Base-by-base conservation (phyloP, 2,113 vertebrate species). In the Cryptomyrus ogoouensis region DNA sequence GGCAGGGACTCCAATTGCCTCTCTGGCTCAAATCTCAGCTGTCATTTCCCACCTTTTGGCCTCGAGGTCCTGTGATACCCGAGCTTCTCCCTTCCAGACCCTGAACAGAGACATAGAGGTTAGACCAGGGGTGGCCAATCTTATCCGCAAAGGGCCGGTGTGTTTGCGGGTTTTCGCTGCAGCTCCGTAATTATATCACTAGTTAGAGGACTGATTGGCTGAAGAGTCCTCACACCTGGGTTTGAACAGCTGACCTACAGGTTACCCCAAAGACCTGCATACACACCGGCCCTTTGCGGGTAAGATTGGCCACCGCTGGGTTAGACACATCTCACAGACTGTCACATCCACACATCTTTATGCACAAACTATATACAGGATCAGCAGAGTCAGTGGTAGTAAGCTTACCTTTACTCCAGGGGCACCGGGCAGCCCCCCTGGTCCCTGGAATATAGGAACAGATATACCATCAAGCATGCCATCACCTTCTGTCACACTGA, bases 81-180 rank as follows among this genome's bases (percentile, higher is more conserved):
- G 87, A 83, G 19, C 91, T 74, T 6, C 27, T 4, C 3, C 95
- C 94, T 90, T 92, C 95, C 85, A 93, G 92, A 31, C 94, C 95
- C 95, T 96, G 91, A 35, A 17, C 0, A 35, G 62, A 85, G 87
- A n/a, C 89, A n/a, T 17, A 87, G 42, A 90, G 35, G 42, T 4
- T 35, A 49, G 27, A 47, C 52, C n/a, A n/a, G n/a, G n/a, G n/a
- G n/a, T n/a, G n/a, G n/a, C n/a, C n/a, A n/a, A n/a, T n/a, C n/a
- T n/a, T n/a, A n/a, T n/a, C n/a, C n/a, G n/a, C n/a, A n/a, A n/a
- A n/a, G n/a, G n/a, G n/a, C n/a, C n/a, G n/a, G n/a, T n/a, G n/a
- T n/a, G n/a, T n/a, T n/a, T n/a, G n/a, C n/a, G n/a, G n/a, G n/a
- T n/a, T n/a, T n/a, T n/a, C n/a, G n/a, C n/a, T n/a, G n/a, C n/a